Evolutionary conservation across 2,113 vertebrate genomes (phyloP).

Genomic region (Paramormyrops kingsleyae): DNA sequence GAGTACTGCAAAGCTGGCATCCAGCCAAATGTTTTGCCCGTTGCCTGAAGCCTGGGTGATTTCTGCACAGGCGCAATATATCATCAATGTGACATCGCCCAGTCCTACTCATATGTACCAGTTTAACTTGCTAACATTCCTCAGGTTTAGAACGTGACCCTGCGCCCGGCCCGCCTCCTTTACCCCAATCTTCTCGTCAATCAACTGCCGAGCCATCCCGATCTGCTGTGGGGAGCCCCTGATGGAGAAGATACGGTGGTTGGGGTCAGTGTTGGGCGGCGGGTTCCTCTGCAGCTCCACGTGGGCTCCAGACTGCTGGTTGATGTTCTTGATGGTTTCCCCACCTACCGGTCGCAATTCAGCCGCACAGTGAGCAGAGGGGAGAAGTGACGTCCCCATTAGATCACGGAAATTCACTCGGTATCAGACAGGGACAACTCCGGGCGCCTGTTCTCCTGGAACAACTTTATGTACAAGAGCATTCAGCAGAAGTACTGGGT

Average conservation of each 20-base stretch:
- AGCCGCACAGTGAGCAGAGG: neutral
- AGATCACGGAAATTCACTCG: neutral
- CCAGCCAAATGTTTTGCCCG: too few relatives aligned
- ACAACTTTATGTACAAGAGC: neutral
- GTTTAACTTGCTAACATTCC: neutral
- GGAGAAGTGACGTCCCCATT: neutral
- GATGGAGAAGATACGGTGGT: slow-evolving; percentile 89
- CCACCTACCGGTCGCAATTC: slow-evolving; percentile 65
- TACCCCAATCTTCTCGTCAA: slow-evolving; percentile 97
- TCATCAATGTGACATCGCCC: too few relatives aligned
- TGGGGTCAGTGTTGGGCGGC: slow-evolving; percentile 89
- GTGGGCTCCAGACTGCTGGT: slow-evolving; percentile 93
- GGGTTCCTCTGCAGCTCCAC: slow-evolving; percentile 96
- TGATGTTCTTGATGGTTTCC: slow-evolving; percentile 97
- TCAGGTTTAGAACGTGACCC: neutral
- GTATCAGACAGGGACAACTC: neutral
- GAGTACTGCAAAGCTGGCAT: too few relatives aligned
- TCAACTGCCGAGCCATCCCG: slow-evolving; percentile 89
- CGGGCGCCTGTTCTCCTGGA: neutral
- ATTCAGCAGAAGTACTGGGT: neutral
- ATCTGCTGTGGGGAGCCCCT: slow-evolving; percentile 87
- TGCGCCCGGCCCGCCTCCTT: slow-evolving; percentile 38
- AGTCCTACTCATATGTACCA: neutral
- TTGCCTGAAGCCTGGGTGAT: too few relatives aligned
- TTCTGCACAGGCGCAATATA: too few relatives aligned